A percentile compares a stretch with the other conserved stretches of the same genome.
These are phyloP conservation scores for Drosophila infuscata DNA, from an alignment of 2,888 invertebrate species.

Conservation along the genomic window DNA sequence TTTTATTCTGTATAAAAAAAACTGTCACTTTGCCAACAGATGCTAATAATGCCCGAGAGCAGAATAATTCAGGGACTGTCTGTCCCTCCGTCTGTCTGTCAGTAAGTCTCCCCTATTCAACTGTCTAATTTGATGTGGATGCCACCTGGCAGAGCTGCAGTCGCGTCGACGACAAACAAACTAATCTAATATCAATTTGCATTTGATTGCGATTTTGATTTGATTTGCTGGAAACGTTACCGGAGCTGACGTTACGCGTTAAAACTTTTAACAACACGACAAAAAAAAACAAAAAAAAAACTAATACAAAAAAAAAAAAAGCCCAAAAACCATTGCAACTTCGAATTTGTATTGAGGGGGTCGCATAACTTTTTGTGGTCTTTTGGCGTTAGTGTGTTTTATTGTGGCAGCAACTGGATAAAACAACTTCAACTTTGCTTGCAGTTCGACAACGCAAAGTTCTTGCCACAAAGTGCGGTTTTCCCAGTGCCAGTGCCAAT, in stretches of 20 bases:
- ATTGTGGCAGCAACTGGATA: slow-evolving; percentile 38
- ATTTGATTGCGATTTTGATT: slow-evolving; percentile 78
- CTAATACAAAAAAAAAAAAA: slow-evolving; percentile 7
- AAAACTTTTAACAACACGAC: slow-evolving; percentile 52
- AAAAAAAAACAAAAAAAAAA: slow-evolving; percentile 16
- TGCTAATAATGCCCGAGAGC: slow-evolving; percentile 45
- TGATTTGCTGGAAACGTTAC: slow-evolving; percentile 53
- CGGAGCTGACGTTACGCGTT: slow-evolving; percentile 42
- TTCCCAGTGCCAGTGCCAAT: slow-evolving; percentile 35
- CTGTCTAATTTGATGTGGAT: slow-evolving; percentile 66
- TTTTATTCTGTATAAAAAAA: slow-evolving; percentile 29
- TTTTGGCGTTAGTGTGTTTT: slow-evolving; percentile 42
- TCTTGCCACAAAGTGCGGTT: slow-evolving; percentile 56
- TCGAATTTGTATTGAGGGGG: slow-evolving; percentile 30
- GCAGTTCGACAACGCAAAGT: slow-evolving; percentile 53
- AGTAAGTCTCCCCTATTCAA: background rate
- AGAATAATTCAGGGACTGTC: slow-evolving; percentile 13
- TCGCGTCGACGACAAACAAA: slow-evolving; percentile 66
- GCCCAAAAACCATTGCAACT: slow-evolving; percentile 46
- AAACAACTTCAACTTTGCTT: slow-evolving; percentile 53
- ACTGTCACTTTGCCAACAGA: slow-evolving; percentile 64
- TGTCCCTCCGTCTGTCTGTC: slow-evolving; percentile 13
- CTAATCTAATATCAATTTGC: slow-evolving; percentile 80
- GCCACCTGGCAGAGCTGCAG: slow-evolving; percentile 42
- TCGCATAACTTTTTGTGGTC: slow-evolving; percentile 63